Evolutionary conservation across 2,113 vertebrate species (phyloP), one percentile per base, ranked within the genome.

Genomic region (Zapus hudsonius): DNA sequence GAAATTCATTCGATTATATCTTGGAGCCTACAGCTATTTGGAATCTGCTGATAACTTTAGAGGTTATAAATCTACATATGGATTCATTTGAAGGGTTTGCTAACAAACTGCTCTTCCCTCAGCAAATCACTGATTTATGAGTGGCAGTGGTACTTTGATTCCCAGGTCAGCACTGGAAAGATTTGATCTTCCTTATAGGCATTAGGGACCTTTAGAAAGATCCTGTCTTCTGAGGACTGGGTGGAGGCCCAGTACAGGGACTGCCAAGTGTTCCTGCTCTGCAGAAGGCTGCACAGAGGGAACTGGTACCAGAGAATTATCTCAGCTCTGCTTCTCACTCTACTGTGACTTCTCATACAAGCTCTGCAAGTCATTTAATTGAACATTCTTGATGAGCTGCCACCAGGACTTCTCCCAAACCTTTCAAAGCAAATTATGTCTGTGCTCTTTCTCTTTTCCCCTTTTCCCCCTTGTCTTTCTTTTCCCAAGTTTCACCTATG

Each of bases 361-460:
- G 17, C 82, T 47, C 72, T 57, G 59, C 19, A 63, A 75, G 90
- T 89, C 87, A 38, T 61, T 91, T 59, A 86, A 91, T 25, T 44
- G 75, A 95, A 31, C 79, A 40, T 88, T 92, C 87, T 86, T 90
- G 47, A 70, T 70, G 23, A 84, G 40, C 59, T 80, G 82, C 88
- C 70, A 85, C 74, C 38, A 88, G 69, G 38, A 66, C 42, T 84
- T 89, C 0, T 40, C 79, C 64, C 66, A 55, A 82, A 92, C 38
- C 61, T 84, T 90, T 74, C n/a, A 90, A 70, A 86, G 89, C 72
- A 59, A 66, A 75, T 9, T 16, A 3, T 4, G 47, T 33, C 74
- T 64, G 76, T 55, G 4, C 22, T 57, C 7, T 63, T 88, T 78
- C 33, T 84, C 17, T 23, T 25, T 27, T 44, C 84, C n/a, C 55